phyloP scores from a whole-genome alignment of 2,888 invertebrate genomes.

The Stenchaetothrips biformis region DNA sequence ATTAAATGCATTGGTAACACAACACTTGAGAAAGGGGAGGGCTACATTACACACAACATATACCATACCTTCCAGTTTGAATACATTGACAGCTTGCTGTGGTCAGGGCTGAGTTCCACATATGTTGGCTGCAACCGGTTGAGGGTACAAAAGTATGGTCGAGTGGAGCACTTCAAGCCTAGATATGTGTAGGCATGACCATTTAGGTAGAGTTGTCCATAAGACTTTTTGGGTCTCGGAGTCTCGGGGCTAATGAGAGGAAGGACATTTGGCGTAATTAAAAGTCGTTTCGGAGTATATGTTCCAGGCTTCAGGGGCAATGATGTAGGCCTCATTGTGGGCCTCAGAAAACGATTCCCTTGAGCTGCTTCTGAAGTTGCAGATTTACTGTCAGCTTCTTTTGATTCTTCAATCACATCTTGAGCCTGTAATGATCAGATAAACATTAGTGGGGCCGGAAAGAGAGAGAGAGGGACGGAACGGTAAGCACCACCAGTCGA shows the following conservation, averaged over 20 bases:
- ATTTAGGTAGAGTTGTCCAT: conserved; percentile 81
- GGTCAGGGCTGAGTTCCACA: conserved; percentile 65
- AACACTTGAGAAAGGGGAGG: conserved; percentile 14
- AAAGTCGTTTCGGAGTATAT: conserved; percentile 73
- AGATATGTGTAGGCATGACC: conserved; percentile 89
- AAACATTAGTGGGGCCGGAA: not conserved
- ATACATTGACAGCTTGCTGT: conserved; percentile 91
- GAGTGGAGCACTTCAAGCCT: conserved; percentile 84
- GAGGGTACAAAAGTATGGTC: conserved; percentile 87
- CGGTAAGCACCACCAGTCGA: not conserved
- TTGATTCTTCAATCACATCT: not conserved
- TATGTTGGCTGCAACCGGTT: conserved; percentile 93
- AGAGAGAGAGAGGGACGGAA: not conserved
- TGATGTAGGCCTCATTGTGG: conserved; percentile 65
- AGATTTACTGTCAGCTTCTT: conserved; percentile 50
- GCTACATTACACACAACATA: not conserved
- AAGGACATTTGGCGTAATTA: conserved; percentile 75
- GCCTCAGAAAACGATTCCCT: conserved; percentile 46
- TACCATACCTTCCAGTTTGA: conserved; percentile 81
- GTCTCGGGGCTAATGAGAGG: conserved; percentile 87
- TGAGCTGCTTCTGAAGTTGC: not conserved
- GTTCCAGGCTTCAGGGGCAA: conserved; percentile 79
- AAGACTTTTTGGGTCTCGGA: conserved; percentile 81
- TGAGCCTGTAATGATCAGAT: not conserved
- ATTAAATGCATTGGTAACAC: not conserved